Evolutionary conservation across 1,140 invertebrate genomes (phyloP).

Genomic region (Paraescarpia echinospica): DNA sequence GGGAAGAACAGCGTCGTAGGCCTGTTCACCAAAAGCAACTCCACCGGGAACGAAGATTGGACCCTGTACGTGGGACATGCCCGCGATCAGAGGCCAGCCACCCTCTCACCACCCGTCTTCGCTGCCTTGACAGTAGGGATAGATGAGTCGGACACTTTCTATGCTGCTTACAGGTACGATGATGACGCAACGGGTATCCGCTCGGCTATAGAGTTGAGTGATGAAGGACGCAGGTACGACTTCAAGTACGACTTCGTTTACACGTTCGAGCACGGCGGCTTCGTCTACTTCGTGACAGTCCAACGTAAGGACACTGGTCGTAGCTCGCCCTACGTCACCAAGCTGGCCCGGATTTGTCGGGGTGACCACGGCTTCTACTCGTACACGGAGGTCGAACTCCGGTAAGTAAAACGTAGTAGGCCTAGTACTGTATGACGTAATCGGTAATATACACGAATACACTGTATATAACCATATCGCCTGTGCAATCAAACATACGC

Average conservation of each 20-base stretch:
- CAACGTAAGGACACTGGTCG: slow-evolving; percentile 31
- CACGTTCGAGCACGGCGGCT: slow-evolving; percentile 40
- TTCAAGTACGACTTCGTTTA: slow-evolving; percentile 36
- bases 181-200: background rate
- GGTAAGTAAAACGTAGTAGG: background rate
- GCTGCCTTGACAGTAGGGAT: background rate
- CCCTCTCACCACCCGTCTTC: background rate
- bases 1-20: background rate
- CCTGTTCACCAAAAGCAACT: background rate
- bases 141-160: background rate
- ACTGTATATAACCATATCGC: background rate
- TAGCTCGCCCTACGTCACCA: slow-evolving; percentile 29
- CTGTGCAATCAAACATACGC: background rate
- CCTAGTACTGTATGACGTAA: too few species aligned
- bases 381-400: slow-evolving; percentile 41
- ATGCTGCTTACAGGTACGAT: background rate
- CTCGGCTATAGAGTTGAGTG: background rate
- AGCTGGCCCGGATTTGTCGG: slow-evolving; percentile 39
- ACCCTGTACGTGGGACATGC: slow-evolving; percentile 12
- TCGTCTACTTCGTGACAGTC: slow-evolving; percentile 43
- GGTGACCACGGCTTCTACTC: slow-evolving; percentile 40
- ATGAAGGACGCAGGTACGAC: background rate
- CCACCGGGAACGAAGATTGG: background rate
- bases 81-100: background rate
- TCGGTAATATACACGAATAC: background rate